Conservation (phyloP, 1,140 invertebrate species). For the Mylabris phalerata region DNA sequence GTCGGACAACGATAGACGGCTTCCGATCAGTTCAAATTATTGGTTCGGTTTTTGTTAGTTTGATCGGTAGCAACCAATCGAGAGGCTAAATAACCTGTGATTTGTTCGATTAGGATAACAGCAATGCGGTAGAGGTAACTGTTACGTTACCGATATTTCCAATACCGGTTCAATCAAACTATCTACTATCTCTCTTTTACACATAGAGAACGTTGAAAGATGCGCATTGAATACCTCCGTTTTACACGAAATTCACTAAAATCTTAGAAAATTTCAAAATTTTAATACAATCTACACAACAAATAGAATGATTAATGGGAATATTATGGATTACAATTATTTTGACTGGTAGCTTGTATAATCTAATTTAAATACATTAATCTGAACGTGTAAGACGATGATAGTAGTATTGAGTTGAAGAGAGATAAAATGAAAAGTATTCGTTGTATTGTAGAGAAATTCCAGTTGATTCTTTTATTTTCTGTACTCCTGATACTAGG, state of each 20-base stretch:
- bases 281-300: too few species aligned
- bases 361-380: too few species aligned
- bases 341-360: too few species aligned
- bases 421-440: too few species aligned
- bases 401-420: too few species aligned
- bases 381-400: too few species aligned
- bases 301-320: too few species aligned
- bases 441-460: not conserved
- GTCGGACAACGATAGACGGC: not conserved
- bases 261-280: too few species aligned
- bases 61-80: conserved; percentile 16
- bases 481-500: conserved; percentile 21
- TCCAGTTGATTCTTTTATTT: conserved; percentile 5
- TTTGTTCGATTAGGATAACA: conserved; percentile 19
- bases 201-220: not conserved
- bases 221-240: too few species aligned
- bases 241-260: too few species aligned
- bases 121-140: conserved; percentile 18
- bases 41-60: not conserved
- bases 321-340: too few species aligned
- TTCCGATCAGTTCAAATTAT: not conserved
- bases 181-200: not conserved
- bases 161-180: conserved; percentile 7
- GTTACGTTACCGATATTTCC: conserved; percentile 22
- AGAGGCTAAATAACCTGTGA: conserved; percentile 21